Conservation (phyloP, 2,888 invertebrate genomes). For the Heliconius cydno region DNA sequence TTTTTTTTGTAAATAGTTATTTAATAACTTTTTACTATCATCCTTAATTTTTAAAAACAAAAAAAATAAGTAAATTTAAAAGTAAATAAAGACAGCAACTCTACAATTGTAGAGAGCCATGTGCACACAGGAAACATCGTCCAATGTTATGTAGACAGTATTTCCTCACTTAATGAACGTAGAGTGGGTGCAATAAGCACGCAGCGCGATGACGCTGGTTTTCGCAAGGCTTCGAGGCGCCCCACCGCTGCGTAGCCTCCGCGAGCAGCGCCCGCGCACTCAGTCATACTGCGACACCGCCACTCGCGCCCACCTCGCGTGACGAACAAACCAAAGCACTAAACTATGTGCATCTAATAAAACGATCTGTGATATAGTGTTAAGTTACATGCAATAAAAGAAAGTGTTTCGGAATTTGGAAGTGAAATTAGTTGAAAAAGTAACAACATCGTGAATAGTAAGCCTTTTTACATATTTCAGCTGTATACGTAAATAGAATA, state of each 20-base stretch:
- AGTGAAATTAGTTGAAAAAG: conserved; percentile 34
- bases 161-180: conserved; percentile 49
- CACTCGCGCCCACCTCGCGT: conserved; percentile 62
- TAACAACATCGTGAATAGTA: conserved; percentile 26
- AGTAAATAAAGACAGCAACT: conserved; percentile 4
- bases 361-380: conserved; percentile 80
- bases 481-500: conserved; percentile 18
- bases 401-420: conserved; percentile 49
- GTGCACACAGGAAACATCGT: conserved; percentile 44
- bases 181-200: conserved; percentile 53
- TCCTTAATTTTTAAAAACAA: not conserved
- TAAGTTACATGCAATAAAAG: conserved; percentile 64
- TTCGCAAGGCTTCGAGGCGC: conserved; percentile 80
- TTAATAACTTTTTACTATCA: not conserved
- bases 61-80: not conserved
- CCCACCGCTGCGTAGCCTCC: conserved; percentile 65
- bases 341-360: conserved; percentile 68
- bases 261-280: conserved; percentile 53
- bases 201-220: conserved; percentile 56
- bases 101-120: not conserved
- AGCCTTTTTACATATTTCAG: conserved; percentile 31
- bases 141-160: conserved; percentile 46
- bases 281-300: conserved; percentile 58
- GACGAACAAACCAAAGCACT: conserved; percentile 56
- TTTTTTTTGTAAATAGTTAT: not conserved